Evolutionary conservation across 2,797 vertebrate genomes (phyloP).

Genomic region (Gymnopithys bicolor): DNA sequence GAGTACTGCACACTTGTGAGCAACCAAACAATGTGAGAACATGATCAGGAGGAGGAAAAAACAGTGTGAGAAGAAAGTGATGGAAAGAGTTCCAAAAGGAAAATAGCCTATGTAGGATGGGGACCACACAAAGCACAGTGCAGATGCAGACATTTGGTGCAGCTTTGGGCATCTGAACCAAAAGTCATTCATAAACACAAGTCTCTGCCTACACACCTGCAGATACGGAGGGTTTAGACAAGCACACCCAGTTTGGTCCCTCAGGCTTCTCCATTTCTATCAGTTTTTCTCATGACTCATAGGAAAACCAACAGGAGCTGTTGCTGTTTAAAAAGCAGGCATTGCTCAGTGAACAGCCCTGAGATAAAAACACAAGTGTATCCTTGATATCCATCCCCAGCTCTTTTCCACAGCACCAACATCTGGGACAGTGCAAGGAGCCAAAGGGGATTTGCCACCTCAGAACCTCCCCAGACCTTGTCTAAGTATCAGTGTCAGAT

Average conservation of each 20-base stretch:
- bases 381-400: background rate
- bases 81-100: background rate
- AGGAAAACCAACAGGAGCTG: background rate
- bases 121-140: background rate
- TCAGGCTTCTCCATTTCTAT: background rate
- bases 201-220: background rate
- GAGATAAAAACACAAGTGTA: background rate
- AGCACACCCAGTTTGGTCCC: background rate
- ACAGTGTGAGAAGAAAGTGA: background rate
- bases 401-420: background rate
- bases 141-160: background rate
- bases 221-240: background rate
- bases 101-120: background rate
- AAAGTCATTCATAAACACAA: background rate
- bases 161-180: background rate
- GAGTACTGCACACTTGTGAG: background rate
- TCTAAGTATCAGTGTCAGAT: background rate
- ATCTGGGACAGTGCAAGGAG: background rate
- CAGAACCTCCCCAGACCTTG: rapidly evolving
- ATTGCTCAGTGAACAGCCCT: background rate
- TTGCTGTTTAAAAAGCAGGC: background rate
- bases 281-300: background rate
- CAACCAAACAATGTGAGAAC: background rate
- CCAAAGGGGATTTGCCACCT: background rate
- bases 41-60: background rate